Evolutionary conservation across 2,888 invertebrate species (phyloP), one percentile per base, ranked within the genome.

Genomic region (Gandaritis pyraliata): DNA sequence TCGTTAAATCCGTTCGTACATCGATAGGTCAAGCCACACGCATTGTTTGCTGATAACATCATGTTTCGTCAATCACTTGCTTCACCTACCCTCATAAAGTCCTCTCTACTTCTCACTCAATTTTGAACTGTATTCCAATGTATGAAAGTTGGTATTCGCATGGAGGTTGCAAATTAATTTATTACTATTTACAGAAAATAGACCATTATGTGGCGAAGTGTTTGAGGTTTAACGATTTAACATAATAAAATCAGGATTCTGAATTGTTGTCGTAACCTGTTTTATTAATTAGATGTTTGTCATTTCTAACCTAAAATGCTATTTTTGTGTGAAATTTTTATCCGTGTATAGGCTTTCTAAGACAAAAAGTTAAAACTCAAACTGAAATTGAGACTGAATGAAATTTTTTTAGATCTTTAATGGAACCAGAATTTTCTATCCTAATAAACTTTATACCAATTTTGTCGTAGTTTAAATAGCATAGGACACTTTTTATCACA

Each of bases 31-130:
- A 79, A 80, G 78, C 87, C 89, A 87, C 89, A 88, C 88, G 82
- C 88, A 87, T 90, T 88, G 89, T 86, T 80, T 68, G 68, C 76
- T 71, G 90, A 90, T 90, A 88, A 61, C 74, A 90, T 90, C 89
- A 82, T 72, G 80, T 85, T 69, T 83, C 75, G 84, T 84, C 85
- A 82, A 84, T 86, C 82, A 85, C 81, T 78, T 75, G 74, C 70
- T 78, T 73, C 72, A 75, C 76, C 78, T 77, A 78, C 77, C 81
- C 77, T 73, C 74, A 75, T 56, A 50, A 56, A 61, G 11, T 36
- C 43, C 50, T n/a, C 12, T 49, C 10, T 10, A 45, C 16, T 8
- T 45, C 4, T 38, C 47, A 57, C 2, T 12, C 33, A 45, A 60
- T 4, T 18, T 56, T 65, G 47, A 54, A 46, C 53, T 49, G 41